phyloP scores from a whole-genome alignment of 1,140 invertebrate genomes.

The Brachionus paranguensis region DNA sequence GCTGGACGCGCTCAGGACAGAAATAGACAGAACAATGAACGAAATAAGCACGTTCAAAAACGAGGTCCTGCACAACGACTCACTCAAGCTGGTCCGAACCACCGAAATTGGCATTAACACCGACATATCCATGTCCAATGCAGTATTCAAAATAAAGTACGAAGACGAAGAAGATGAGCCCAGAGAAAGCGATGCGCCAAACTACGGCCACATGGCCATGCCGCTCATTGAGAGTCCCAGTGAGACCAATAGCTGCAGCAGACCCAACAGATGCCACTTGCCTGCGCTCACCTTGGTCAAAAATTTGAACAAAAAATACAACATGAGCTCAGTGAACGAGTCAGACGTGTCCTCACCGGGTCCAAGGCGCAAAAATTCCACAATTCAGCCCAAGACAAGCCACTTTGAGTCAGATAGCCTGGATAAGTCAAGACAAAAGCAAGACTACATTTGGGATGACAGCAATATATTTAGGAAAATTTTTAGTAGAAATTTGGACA shows the following conservation, averaged over 20 bases:
- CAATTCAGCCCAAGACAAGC: background rate
- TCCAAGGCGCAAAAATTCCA: background rate
- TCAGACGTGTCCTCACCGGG: background rate
- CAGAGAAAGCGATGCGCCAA: background rate
- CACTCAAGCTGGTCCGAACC: background rate
- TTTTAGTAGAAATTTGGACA: conserved; percentile 12
- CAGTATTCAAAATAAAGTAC: conserved; percentile 18
- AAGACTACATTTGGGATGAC: background rate
- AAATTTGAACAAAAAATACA: conserved; percentile 7
- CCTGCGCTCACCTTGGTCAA: background rate
- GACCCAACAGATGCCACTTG: background rate
- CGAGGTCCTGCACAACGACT: background rate
- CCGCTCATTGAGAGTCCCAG: background rate
- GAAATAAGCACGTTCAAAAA: conserved; percentile 18
- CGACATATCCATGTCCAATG: conserved; percentile 24
- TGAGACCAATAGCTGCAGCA: background rate
- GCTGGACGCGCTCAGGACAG: background rate
- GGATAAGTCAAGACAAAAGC: background rate
- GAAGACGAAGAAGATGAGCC: conserved; percentile 8
- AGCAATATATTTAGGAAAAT: conserved; percentile 25
- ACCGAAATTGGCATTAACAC: background rate
- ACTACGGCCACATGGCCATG: background rate
- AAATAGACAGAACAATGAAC: conserved; percentile 24
- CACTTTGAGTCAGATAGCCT: background rate
- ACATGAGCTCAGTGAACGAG: conserved; percentile 4